Base-by-base conservation (phyloP, 2,113 vertebrate species). In the Eurystomus gularis region DNA sequence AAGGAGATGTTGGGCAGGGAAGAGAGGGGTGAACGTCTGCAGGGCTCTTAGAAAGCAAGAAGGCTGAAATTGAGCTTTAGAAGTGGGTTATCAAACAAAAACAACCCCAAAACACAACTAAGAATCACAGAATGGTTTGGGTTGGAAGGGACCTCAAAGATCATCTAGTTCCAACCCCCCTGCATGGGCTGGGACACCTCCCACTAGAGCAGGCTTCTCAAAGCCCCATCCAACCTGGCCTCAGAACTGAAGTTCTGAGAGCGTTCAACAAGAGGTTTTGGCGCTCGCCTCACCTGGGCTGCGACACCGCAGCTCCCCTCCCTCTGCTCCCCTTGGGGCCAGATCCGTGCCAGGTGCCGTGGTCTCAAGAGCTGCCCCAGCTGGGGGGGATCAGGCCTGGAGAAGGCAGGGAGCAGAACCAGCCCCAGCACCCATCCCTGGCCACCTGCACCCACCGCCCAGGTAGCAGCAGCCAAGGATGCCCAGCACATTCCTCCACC, bases 291-390 rank as follows among this genome's bases (percentile, higher is more conserved):
- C n/a, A n/a, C n/a, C 42, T 42, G 42, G 42, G 46, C 18, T 48
- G 15, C 13, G 18, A 48, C 46, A 48, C 46, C 46, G 17, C 46
- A 48, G 46, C 46, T 48, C 46, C 46, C 17, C 46, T 42, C 42
- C 42, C 42, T 42, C 42, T 42, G 42, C 42, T 42, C 42, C 42
- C 42, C 42, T 42, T 42, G 42, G 42, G 33, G 52, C n/a, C 1
- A 1, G 37, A 4, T 15, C 6, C 6, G 0, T 2, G 8, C 40
- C 0, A 1, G 52, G 19, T 4, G 11, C 66, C 33, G 1, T 0
- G 7, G 33, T 10, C 19, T 37, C 31, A 7, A 28, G 52, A 29
- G 52, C n/a, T n/a, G n/a, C n/a, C n/a, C n/a, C n/a, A n/a, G n/a
- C n/a, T n/a, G n/a, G n/a, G n/a, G n/a, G n/a, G n/a, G n/a, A n/a